phyloP scores from a whole-genome alignment of 2,113 vertebrate genomes.

The Panthera uncia region DNA sequence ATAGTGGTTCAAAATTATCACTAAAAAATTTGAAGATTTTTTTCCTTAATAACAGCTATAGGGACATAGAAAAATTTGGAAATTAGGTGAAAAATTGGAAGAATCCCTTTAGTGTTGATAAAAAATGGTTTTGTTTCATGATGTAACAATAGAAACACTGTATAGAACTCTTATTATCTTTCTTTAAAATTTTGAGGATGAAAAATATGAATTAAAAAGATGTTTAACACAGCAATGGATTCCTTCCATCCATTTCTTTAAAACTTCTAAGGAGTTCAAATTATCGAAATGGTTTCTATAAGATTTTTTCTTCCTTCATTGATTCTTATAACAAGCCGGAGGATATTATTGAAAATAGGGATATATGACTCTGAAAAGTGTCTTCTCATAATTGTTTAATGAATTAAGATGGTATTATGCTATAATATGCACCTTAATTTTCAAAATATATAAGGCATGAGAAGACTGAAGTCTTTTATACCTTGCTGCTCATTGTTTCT shows the following conservation, averaged over 20 bases:
- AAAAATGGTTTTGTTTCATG: background rate
- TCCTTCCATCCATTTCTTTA: background rate
- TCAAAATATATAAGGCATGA: background rate
- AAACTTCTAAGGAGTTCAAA: background rate
- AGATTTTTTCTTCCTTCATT: background rate
- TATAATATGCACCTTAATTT: background rate
- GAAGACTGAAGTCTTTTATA: background rate
- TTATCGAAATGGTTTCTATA: background rate
- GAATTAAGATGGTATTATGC: background rate
- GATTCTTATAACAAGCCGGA: background rate
- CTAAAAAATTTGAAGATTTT: background rate
- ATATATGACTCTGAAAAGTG: background rate
- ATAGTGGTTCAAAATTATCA: background rate
- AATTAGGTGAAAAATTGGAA: background rate
- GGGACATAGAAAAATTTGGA: background rate
- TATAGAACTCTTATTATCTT: background rate
- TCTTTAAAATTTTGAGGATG: background rate
- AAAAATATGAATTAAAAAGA: background rate
- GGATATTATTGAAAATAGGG: background rate
- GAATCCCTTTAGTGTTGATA: background rate
- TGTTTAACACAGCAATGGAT: background rate
- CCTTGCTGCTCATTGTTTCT: background rate
- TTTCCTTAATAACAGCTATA: background rate
- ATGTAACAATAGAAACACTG: background rate
- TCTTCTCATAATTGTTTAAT: background rate